phyloP scores from a whole-genome alignment of 1,140 invertebrate species.

The Orchestia grillus region DNA sequence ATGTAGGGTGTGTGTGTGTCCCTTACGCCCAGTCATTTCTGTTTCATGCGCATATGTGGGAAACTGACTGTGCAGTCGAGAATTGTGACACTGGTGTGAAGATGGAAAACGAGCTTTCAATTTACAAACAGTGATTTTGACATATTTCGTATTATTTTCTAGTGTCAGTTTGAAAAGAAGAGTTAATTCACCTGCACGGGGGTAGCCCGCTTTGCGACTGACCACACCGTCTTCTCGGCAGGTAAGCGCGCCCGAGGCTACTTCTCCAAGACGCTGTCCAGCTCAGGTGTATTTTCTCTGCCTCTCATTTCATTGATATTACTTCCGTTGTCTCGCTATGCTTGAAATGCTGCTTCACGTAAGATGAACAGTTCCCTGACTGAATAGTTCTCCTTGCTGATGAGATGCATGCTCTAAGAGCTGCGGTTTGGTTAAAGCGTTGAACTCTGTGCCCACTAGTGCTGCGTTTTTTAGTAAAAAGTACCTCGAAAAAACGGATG shows the following conservation, averaged over 20 bases:
- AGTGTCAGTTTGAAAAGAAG: background rate
- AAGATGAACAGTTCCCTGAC: background rate
- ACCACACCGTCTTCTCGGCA: slow-evolving; percentile 35
- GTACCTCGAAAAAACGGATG: background rate
- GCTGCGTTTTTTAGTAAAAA: slow-evolving; percentile 3
- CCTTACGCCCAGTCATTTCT: background rate
- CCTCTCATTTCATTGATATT: background rate
- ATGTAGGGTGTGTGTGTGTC: background rate
- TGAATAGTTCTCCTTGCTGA: background rate
- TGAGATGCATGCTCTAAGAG: background rate
- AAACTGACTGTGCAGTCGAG: background rate
- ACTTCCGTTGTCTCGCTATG: background rate
- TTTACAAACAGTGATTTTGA: background rate
- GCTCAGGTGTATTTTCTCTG: slow-evolving; percentile 44
- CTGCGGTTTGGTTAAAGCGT: background rate
- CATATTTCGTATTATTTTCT: background rate
- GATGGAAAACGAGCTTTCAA: background rate
- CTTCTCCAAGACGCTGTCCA: slow-evolving; percentile 42
- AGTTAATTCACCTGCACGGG: slow-evolving; percentile 33
- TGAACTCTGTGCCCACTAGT: background rate
- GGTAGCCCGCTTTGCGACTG: slow-evolving; percentile 44
- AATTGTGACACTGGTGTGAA: background rate
- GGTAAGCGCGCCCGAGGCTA: slow-evolving; percentile 33
- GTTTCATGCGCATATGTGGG: background rate
- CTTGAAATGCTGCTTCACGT: background rate